Percentiles rank a stretch among this genome's conserved stretches.
Evolutionary conservation across 2,113 vertebrate species (phyloP).

Genomic region (Petroica traversi): DNA sequence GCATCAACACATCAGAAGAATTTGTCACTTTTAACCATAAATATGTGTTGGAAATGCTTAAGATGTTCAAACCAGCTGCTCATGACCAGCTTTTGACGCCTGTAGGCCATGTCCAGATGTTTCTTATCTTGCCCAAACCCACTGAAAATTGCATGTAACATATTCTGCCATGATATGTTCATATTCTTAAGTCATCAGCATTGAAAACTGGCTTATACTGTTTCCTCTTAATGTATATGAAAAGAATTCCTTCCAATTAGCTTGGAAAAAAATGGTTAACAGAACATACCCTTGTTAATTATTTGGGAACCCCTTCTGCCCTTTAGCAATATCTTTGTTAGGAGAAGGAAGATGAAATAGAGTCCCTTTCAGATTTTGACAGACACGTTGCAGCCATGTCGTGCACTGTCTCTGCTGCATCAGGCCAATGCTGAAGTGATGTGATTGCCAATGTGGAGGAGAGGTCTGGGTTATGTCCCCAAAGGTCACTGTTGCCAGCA

Average conservation of each 20-base stretch:
- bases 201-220: background rate
- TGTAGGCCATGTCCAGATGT: background rate
- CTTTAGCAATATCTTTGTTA: background rate
- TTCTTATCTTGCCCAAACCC: background rate
- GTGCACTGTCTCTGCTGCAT: background rate
- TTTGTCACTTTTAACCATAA: background rate
- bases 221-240: background rate
- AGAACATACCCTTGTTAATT: conserved; percentile 14
- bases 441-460: background rate
- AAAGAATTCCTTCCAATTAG: conserved; percentile 1
- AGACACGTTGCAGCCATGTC: background rate
- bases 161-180: background rate
- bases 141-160: background rate
- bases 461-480: conserved; percentile 43
- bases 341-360: background rate
- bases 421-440: accelerated
- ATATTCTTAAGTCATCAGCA: background rate
- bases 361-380: conserved; percentile 26
- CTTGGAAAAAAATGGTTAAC: background rate
- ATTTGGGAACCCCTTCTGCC: conserved; percentile 4
- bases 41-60: background rate
- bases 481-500: conserved; percentile 37
- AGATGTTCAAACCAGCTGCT: background rate
- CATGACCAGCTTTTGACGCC: background rate
- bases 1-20: background rate